These are phyloP conservation scores for Oriolus oriolus DNA, from an alignment of 2,113 vertebrate species.

Conservation along the genomic window DNA sequence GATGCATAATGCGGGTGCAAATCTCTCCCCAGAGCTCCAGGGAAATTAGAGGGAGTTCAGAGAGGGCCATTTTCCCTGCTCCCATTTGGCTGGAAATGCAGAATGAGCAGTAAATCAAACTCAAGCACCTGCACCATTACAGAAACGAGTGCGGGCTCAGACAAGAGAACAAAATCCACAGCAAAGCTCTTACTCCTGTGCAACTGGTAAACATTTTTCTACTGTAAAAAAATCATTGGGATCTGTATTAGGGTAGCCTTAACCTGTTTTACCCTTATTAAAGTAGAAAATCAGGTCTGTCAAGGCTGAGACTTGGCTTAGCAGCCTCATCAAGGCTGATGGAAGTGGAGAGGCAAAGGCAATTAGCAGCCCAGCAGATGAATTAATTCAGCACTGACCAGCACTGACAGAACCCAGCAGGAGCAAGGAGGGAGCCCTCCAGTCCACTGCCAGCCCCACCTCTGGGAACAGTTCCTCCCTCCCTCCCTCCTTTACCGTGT, in stretches of 20 bases:
- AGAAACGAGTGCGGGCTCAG: not conserved
- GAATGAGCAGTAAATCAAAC: conserved; percentile 22
- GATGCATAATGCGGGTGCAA: not conserved
- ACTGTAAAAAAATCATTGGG: not conserved
- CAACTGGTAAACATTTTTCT: not conserved
- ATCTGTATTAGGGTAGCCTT: not conserved
- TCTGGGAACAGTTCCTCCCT: not conserved
- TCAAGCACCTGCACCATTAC: not conserved
- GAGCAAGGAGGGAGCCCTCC: not conserved
- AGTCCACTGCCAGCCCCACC: not conserved
- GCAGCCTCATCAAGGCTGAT: not conserved
- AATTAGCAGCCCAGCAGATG: not conserved
- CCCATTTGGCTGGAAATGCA: not conserved
- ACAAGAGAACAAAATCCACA: not conserved
- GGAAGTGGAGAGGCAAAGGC: not conserved
- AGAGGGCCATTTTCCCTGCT: not conserved
- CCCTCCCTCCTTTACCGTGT: not conserved
- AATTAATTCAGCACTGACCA: not conserved
- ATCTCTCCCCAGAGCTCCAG: conserved; percentile 23
- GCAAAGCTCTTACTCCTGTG: not conserved
- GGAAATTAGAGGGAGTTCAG: conserved; percentile 23
- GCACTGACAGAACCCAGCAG: not conserved
- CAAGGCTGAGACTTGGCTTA: not conserved
- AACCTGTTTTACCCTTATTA: not conserved
- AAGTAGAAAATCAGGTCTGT: not conserved